Percentiles rank a stretch among this genome's conserved stretches.
phyloP scores from a whole-genome alignment of 2,888 invertebrate species.

The Cartodere bifasciata region DNA sequence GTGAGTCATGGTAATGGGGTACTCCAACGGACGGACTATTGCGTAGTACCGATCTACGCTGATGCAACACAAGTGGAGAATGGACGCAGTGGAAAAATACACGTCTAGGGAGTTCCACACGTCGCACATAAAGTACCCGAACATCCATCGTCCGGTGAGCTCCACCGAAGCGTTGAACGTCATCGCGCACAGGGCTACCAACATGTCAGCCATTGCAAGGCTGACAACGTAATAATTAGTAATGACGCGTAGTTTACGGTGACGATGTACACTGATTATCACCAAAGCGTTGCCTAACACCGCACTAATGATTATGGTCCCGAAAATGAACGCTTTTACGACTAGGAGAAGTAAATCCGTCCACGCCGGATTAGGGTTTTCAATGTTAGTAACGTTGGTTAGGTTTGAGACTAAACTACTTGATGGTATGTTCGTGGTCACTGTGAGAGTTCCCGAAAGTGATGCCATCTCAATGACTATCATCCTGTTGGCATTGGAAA shows the following conservation, averaged over 20 bases:
- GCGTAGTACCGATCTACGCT: slow-evolving; percentile 80
- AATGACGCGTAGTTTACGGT: slow-evolving; percentile 71
- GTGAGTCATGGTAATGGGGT: slow-evolving; percentile 84
- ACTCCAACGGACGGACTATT: slow-evolving; percentile 83
- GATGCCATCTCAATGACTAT: slow-evolving; percentile 36
- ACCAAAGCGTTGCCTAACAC: slow-evolving; percentile 87
- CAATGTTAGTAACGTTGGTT: slow-evolving; percentile 28
- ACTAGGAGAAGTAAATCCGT: slow-evolving; percentile 45
- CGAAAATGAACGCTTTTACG: slow-evolving; percentile 67
- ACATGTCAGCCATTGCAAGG: slow-evolving; percentile 83
- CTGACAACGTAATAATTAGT: slow-evolving; percentile 96
- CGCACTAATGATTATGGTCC: slow-evolving; percentile 77
- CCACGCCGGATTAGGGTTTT: slow-evolving; percentile 36
- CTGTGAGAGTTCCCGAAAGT: slow-evolving; percentile 30
- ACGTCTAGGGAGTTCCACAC: slow-evolving; percentile 91
- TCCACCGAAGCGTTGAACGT: slow-evolving; percentile 86
- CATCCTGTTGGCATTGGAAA: too few species aligned
- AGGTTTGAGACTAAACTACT: slow-evolving; percentile 19
- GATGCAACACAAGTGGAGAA: slow-evolving; percentile 88
- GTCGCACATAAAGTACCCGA: slow-evolving; percentile 84
- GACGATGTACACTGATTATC: slow-evolving; percentile 69
- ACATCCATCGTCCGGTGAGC: slow-evolving; percentile 68
- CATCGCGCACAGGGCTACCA: slow-evolving; percentile 87
- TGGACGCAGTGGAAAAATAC: slow-evolving; percentile 84
- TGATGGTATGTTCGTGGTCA: slow-evolving; percentile 23